Conservation (phyloP, 2,888 invertebrate genomes). For the Dryococelus australis region DNA sequence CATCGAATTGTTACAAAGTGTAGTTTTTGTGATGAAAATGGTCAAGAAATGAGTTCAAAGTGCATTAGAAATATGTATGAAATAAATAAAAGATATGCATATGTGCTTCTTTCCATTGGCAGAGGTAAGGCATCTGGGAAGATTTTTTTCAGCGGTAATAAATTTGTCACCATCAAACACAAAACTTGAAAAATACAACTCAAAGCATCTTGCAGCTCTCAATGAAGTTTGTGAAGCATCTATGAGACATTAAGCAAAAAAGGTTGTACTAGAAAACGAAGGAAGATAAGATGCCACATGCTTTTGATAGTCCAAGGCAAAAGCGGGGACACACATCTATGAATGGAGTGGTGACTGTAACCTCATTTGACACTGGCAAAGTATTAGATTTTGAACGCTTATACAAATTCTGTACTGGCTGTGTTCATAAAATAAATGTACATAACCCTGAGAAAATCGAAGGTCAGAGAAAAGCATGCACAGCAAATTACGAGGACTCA, state of each 20-base stretch:
- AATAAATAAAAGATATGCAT: background rate
- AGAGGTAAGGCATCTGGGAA: background rate
- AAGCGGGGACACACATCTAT: background rate
- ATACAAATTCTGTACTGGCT: background rate
- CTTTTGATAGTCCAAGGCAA: constrained; percentile 4
- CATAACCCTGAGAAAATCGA: background rate
- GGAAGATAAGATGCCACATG: background rate
- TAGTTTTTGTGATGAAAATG: background rate
- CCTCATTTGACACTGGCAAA: background rate
- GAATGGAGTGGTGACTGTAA: background rate
- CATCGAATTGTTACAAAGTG: background rate
- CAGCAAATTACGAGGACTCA: constrained; percentile 41
- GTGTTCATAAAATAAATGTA: background rate
- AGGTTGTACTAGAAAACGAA: background rate
- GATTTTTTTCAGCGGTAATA: background rate
- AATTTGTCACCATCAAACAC: background rate
- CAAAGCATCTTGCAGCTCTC: background rate
- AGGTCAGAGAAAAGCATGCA: constrained; percentile 27
- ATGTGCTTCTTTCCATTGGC: background rate
- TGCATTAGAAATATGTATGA: background rate
- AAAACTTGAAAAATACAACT: background rate
- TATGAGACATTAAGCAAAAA: background rate
- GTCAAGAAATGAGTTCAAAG: background rate
- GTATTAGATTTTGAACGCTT: constrained; percentile 23
- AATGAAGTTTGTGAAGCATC: background rate